These are phyloP conservation scores for Takifugu flavidus DNA, from an alignment of 2,113 vertebrate genomes.

Conservation along the genomic window DNA sequence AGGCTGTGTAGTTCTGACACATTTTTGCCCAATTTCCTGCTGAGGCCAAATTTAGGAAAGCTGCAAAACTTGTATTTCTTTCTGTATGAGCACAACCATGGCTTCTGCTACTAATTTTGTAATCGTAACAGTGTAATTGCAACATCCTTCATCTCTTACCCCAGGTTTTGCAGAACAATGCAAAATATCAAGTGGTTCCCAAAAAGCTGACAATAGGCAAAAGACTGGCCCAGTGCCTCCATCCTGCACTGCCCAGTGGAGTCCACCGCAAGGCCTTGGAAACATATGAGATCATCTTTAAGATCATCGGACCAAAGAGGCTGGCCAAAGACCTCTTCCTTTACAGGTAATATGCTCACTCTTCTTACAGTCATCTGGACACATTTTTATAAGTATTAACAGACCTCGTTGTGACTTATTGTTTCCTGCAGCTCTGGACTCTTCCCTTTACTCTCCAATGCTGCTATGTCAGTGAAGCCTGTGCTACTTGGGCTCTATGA, in stretches of 20 bases:
- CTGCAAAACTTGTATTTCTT: background rate
- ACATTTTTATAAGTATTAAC: background rate
- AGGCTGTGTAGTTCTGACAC: too few relatives aligned
- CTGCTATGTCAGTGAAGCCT: conserved; percentile 98
- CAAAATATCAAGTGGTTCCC: conserved; percentile 96
- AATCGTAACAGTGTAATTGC: background rate
- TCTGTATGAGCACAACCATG: background rate
- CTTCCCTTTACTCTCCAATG: conserved; percentile 97
- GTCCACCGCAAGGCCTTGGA: conserved; percentile 98
- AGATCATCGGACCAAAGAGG: conserved; percentile 98
- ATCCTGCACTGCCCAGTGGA: conserved; percentile 94
- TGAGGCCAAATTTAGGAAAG: too few relatives aligned
- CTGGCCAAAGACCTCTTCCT: conserved; percentile 98
- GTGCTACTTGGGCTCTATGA: conserved; percentile 93
- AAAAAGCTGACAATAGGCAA: conserved; percentile 97
- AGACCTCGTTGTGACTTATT: background rate
- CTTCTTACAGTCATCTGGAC: background rate
- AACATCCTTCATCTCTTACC: background rate
- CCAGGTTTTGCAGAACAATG: conserved; percentile 96
- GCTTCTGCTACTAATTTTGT: background rate
- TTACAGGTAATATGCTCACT: conserved; percentile 82
- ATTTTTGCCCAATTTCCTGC: background rate
- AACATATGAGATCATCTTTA: conserved; percentile 98
- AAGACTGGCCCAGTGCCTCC: conserved; percentile 95
- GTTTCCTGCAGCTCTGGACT: conserved; percentile 83